Base-by-base conservation (phyloP, 2,113 vertebrate species). In the Malurus elegans region DNA sequence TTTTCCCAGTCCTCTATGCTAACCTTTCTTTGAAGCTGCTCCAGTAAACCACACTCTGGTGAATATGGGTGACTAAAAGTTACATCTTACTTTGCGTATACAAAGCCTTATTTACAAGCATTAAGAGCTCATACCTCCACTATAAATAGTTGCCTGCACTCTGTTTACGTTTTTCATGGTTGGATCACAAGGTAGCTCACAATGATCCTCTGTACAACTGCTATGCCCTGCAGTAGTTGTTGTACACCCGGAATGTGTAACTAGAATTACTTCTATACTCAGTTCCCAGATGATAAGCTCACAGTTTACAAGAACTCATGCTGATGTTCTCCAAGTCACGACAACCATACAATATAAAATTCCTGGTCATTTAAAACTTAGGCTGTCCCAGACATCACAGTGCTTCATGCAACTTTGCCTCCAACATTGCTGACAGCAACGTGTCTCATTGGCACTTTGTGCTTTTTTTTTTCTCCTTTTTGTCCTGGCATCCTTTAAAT, bases 1-100 rank as follows among this genome's bases (percentile, higher is more conserved):
- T 94, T 96, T 86, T 82, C 50, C 62, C 32, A 78, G 25, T 84
- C 31, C 73, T 88, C 86, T 91, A 29, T 44, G 16, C n/a, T 81
- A 93, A 88, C 69, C 88, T 92, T 89, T 84, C 95, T 97, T 96
- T 97, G 96, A 97, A 97, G 92, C 69, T 81, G 69, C 45, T 85
- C 80, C 91, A 93, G 80, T 81, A 93, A 94, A 95, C 69, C 44
- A 79, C 61, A 42, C 69, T 87, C 40, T 54, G 67, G 78, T 89
- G 83, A 87, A 79, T 67, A 91, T 18, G 48, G 34, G 91, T 84
- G 89, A 95, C 83, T 88, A 78, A 60, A 93, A 95, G 91, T 93
- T 95, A 58, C 51, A 92, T 94, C 86, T 93, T 97, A 95, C 96
- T 96, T 96, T 92, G 83, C 95, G 62, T 95, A 95, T 69, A 93